Evolutionary conservation across 2,888 invertebrate species (phyloP), one percentile per base, ranked within the genome.

Genomic region (Ornithoptera priamus): DNA sequence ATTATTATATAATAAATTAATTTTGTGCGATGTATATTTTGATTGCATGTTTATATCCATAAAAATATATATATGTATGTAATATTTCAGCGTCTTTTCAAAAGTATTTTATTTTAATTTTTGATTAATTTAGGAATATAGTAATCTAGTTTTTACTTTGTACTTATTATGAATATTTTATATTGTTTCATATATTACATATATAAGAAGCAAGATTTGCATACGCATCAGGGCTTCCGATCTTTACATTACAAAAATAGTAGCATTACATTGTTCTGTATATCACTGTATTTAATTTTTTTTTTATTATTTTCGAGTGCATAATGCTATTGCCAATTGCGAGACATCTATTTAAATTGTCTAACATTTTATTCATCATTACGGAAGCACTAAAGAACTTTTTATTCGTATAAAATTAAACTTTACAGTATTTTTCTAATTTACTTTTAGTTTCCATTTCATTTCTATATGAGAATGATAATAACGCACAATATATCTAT

Each of bases 311-410:
- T 22, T 57, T 53, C 18, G 6, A 18, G 18, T 53, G 18, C 53
- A 53, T 0, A 53, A 53, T 53, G 53, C 53, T 6, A 53, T 53
- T 53, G 53, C 18, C n/a, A 18, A 46, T 46, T 53, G 18, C 18
- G n/a, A 53, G n/a, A 15, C 57, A 58, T 24, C 57, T 58, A 22
- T 22, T 58, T 22, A 58, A 58, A 6, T 50, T 59, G 17, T 36
- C 17, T 22, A 30, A 30, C 36, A 30, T 58, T 24, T 30, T 42
- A 62, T 24, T 39, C 67, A 73, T 63, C 58, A 70, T 63, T 67
- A 83, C 85, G 88, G 88, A 88, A 88, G 88, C 88, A 86, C 88
- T 86, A 86, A 84, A 81, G 82, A 86, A 83, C 83, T 79, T 84
- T 78, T 76, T 79, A 76, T 76, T 80, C 76, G 80, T 81, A 62